phyloP scores from a whole-genome alignment of 2,113 vertebrate species.

The Benitochromis conjunctus region DNA sequence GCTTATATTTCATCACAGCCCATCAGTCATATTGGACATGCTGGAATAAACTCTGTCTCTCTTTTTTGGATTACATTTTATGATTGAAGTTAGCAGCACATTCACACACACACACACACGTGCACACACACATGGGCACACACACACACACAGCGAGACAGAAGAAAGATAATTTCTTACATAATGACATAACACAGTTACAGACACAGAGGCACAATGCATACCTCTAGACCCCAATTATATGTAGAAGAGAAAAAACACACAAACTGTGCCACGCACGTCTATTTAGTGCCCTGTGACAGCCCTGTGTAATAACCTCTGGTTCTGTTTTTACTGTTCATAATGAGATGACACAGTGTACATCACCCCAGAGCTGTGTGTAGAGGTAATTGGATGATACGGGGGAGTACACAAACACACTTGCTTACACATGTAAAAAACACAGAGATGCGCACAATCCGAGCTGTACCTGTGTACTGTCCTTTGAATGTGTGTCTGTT shows the following conservation, averaged over 20 bases:
- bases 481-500: background rate
- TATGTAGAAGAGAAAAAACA: background rate
- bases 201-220: background rate
- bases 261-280: background rate
- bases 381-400: constrained; percentile 44
- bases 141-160: background rate
- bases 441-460: background rate
- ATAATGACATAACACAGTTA: background rate
- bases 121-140: background rate
- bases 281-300: constrained; percentile 19
- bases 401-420: background rate
- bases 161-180: background rate
- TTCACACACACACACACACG: background rate
- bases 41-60: background rate
- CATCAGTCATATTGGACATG: background rate
- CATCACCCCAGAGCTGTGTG: constrained; percentile 22
- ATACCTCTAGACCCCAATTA: constrained; percentile 30
- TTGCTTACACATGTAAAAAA: background rate
- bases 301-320: constrained; percentile 20
- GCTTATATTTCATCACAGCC: background rate
- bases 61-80: background rate
- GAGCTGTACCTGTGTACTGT: background rate
- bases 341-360: constrained; percentile 46
- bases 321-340: constrained; percentile 36
- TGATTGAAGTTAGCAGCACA: background rate